phyloP scores from a whole-genome alignment of 1,140 invertebrate species.

The Trialeurodes vaporariorum region DNA sequence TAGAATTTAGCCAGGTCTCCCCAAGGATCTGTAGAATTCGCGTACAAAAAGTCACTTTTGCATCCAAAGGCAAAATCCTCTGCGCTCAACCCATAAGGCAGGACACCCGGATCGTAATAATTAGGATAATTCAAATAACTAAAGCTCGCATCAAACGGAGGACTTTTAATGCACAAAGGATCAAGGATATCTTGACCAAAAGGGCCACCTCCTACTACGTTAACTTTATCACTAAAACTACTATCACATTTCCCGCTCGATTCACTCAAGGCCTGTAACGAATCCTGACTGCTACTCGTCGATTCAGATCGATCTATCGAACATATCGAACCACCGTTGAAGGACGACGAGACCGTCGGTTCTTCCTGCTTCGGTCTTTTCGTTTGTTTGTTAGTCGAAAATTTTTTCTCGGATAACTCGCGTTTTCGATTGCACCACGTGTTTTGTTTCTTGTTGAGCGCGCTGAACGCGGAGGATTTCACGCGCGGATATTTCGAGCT shows the following conservation, averaged over 20 bases:
- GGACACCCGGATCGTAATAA: background rate
- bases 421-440: background rate
- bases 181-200: no score
- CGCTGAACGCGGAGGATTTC: background rate
- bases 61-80: background rate
- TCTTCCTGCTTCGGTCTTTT: background rate
- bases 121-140: background rate
- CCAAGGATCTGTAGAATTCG: background rate
- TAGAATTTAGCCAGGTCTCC: background rate
- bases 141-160: background rate
- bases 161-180: background rate
- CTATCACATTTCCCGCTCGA: background rate
- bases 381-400: background rate
- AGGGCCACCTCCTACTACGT: no score
- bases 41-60: background rate
- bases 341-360: no score
- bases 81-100: background rate
- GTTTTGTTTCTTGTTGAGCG: background rate
- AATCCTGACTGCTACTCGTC: no score
- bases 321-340: no score
- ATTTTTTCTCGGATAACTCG: background rate
- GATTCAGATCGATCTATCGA: no score
- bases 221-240: background rate
- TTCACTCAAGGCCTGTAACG: no score
- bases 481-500: no score